Evolutionary conservation across 2,113 vertebrate genomes (phyloP).

Genomic region (Leptobrachium leishanense): DNA sequence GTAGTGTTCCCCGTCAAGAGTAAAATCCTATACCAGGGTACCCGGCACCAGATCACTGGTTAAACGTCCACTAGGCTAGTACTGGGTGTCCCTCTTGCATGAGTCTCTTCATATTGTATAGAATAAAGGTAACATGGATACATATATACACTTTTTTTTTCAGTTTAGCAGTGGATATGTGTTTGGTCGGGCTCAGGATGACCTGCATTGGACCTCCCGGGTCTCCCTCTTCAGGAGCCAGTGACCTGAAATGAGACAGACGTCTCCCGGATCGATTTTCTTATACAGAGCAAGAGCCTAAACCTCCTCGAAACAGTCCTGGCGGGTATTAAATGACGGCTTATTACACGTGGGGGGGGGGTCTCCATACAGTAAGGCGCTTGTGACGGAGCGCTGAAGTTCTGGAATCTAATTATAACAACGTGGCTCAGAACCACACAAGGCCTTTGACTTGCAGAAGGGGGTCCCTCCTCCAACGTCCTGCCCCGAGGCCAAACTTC

Average conservation of each 20-base stretch:
- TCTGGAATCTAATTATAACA: constrained; percentile 28
- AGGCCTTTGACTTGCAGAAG: constrained; percentile 11
- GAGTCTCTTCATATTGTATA: no score
- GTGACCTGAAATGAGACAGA: no score
- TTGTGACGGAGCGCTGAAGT: constrained; percentile 20
- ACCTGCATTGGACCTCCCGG: not conserved
- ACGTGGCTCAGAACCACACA: not conserved
- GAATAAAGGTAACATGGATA: no score
- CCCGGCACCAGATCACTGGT: no score
- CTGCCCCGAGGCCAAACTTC: not conserved
- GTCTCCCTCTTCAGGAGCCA: not conserved
- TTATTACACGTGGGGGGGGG: constrained; percentile 5
- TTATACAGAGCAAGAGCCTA: no score
- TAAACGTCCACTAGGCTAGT: no score
- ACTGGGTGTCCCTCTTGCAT: no score
- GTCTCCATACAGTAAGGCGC: not conserved
- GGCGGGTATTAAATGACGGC: constrained; percentile 19
- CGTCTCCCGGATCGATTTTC: no score
- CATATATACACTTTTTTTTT: no score
- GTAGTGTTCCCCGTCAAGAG: no score
- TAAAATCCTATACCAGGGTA: no score
- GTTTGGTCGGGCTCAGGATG: not conserved
- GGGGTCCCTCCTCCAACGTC: constrained; percentile 1
- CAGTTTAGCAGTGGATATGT: not conserved
- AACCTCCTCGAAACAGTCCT: not conserved